phyloP scores from a whole-genome alignment of 35 echinoderm and acorn worm genomes.

The Apostichopus californicus region DNA sequence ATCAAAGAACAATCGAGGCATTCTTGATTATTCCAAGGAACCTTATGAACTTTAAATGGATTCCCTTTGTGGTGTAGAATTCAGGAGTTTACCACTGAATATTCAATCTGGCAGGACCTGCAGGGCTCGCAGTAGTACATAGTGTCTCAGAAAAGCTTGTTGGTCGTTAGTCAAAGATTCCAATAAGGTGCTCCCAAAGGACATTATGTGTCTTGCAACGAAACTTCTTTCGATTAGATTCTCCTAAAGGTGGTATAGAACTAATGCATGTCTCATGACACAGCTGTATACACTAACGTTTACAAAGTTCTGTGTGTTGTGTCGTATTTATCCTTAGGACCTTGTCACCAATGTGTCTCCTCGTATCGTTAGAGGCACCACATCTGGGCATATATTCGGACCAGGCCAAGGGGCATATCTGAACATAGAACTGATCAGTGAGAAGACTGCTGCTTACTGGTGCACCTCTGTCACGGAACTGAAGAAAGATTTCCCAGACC shows the following conservation, averaged over 20 bases:
- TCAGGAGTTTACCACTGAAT: too few relatives aligned
- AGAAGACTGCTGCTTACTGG: slow-evolving; percentile 98
- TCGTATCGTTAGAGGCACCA: slow-evolving; percentile 94
- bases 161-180: too few relatives aligned
- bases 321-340: slow-evolving; percentile 58
- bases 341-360: slow-evolving; percentile 94
- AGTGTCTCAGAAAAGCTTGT: too few relatives aligned
- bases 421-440: slow-evolving; percentile 98
- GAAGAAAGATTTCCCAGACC: slow-evolving; percentile 83
- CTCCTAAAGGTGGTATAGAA: background rate
- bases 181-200: too few relatives aligned
- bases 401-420: slow-evolving; percentile 97
- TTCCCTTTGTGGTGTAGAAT: too few relatives aligned
- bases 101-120: too few relatives aligned
- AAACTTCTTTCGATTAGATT: background rate
- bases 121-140: too few relatives aligned
- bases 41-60: too few relatives aligned
- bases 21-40: too few relatives aligned
- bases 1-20: too few relatives aligned
- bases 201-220: too few relatives aligned
- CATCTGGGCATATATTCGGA: slow-evolving; percentile 79
- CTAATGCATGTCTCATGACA: background rate
- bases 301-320: background rate
- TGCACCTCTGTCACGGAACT: slow-evolving; percentile 84
- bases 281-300: background rate